phyloP scores from a whole-genome alignment of 2,888 invertebrate genomes.

The Aphrophora alni region DNA sequence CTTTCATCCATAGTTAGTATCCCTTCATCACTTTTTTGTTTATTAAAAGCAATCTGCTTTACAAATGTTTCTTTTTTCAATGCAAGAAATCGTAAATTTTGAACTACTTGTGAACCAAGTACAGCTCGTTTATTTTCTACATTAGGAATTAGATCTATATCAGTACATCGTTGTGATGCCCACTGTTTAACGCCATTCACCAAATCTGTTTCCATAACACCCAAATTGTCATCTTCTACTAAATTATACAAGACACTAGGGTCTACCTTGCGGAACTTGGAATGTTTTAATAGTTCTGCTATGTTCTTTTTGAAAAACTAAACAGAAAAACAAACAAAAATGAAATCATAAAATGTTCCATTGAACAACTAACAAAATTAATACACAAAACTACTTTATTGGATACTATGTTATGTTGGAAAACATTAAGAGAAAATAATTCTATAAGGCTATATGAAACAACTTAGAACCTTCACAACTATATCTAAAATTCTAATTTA shows the following conservation, averaged over 20 bases:
- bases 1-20: conserved; percentile 37
- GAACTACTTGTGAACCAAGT: conserved; percentile 9
- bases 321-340: background rate
- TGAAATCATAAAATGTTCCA: background rate
- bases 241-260: conserved; percentile 18
- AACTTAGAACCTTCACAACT: too few relatives aligned
- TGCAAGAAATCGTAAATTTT: conserved; percentile 30
- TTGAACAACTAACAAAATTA: too few relatives aligned
- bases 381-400: too few relatives aligned
- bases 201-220: conserved; percentile 32
- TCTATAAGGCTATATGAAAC: too few relatives aligned
- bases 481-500: too few relatives aligned
- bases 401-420: too few relatives aligned
- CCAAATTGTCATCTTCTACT: conserved; percentile 31
- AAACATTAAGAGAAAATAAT: too few relatives aligned
- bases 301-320: conserved; percentile 38
- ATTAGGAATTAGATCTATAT: conserved; percentile 25
- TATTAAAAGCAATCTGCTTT: conserved; percentile 29
- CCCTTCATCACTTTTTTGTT: conserved; percentile 29
- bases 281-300: conserved; percentile 32
- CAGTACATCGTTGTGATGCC: conserved; percentile 27
- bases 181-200: conserved; percentile 29
- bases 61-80: conserved; percentile 24
- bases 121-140: conserved; percentile 33
- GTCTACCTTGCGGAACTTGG: conserved; percentile 34